phyloP scores from a whole-genome alignment of 2,888 invertebrate species.

The Clitarchus hookeri region DNA sequence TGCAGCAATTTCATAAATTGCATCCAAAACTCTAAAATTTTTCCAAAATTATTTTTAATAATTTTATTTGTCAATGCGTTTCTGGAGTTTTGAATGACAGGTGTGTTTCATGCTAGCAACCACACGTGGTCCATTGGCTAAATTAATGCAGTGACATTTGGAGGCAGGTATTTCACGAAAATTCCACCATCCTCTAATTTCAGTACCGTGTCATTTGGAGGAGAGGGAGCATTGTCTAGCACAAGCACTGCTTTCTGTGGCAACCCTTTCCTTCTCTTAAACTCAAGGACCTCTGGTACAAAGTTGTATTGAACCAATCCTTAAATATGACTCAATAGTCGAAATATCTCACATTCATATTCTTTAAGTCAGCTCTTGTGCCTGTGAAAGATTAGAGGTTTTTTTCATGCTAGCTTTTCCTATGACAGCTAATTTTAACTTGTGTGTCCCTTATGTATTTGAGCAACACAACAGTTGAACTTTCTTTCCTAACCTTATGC shows the following conservation, averaged over 20 bases:
- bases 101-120: too few relatives aligned
- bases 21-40: too few relatives aligned
- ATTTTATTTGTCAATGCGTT: too few relatives aligned
- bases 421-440: neutral
- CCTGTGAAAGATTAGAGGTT: neutral
- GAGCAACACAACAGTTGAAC: neutral
- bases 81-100: too few relatives aligned
- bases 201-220: neutral
- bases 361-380: neutral
- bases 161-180: neutral
- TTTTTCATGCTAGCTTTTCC: neutral
- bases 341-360: neutral
- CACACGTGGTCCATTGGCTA: too few relatives aligned
- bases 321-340: neutral
- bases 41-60: too few relatives aligned
- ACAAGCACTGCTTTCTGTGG: neutral
- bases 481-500: neutral
- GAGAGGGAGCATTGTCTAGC: neutral
- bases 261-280: neutral
- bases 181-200: neutral
- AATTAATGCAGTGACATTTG: neutral
- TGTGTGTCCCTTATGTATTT: neutral
- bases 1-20: neutral
- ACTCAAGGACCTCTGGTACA: neutral
- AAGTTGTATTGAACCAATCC: neutral